These are phyloP conservation scores for Calephelis virginiensis DNA, from an alignment of 1,140 invertebrate species.

Conservation along the genomic window DNA sequence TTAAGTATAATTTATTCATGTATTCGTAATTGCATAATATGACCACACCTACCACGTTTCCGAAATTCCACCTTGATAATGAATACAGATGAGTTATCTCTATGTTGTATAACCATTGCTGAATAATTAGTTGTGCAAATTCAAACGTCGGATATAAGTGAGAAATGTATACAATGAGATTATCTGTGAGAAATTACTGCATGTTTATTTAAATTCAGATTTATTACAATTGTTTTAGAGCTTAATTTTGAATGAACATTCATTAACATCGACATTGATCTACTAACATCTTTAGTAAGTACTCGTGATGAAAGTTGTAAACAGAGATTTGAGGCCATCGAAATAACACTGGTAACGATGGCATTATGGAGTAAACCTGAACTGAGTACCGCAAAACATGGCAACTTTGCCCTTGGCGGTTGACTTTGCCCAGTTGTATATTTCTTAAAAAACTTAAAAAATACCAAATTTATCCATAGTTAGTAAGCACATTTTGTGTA, in stretches of 20 bases:
- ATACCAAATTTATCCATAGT: too few species aligned
- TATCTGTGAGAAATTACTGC: neutral
- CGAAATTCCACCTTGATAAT: slow-evolving; percentile 11
- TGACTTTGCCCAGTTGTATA: too few species aligned
- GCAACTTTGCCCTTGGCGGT: too few species aligned
- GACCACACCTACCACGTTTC: neutral
- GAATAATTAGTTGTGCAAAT: neutral
- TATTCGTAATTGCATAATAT: slow-evolving; percentile 7
- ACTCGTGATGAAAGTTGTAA: neutral
- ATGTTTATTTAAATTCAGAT: neutral
- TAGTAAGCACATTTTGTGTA: too few species aligned
- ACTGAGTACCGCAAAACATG: too few species aligned
- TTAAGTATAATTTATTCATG: slow-evolving; percentile 5
- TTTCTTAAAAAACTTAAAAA: too few species aligned
- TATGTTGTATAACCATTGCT: slow-evolving; percentile 1
- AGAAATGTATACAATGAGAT: neutral
- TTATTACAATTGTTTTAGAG: neutral
- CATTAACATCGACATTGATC: neutral
- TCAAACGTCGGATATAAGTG: neutral
- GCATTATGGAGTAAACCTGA: neutral
- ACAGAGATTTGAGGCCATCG: neutral
- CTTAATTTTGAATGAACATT: neutral
- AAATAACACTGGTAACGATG: neutral
- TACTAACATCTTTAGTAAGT: slow-evolving; percentile 4
- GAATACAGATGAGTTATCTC: neutral